A percentile compares a stretch with the other conserved stretches of the same genome.
Evolutionary conservation across 2,888 invertebrate genomes (phyloP).

Genomic region (Cataglyphis rosenhaueri): DNA sequence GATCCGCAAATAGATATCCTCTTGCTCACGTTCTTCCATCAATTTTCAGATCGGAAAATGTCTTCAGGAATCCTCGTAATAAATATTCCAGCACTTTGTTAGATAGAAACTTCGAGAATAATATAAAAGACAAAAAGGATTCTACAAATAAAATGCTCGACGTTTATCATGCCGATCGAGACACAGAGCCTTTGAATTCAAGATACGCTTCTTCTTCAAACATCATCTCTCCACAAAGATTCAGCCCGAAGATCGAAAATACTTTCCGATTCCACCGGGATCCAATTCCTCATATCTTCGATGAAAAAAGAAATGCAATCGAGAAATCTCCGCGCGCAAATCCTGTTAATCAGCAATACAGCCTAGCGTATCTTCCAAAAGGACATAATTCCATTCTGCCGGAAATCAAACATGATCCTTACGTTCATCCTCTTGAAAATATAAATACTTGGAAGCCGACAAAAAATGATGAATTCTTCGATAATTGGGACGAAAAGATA

Average conservation of each 20-base stretch:
- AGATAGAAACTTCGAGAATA: neutral
- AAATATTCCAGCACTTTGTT: slow-evolving; percentile 3
- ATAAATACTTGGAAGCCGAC: neutral
- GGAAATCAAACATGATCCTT: slow-evolving; percentile 27
- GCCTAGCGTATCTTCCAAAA: neutral
- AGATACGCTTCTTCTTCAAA: neutral
- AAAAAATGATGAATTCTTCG: neutral
- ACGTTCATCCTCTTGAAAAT: neutral
- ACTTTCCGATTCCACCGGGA: neutral
- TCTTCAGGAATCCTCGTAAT: slow-evolving; percentile 21
- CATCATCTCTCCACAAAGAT: neutral
- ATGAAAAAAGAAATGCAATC: neutral
- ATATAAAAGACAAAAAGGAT: neutral
- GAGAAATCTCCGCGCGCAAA: neutral
- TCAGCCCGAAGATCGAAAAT: neutral
- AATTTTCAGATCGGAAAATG: slow-evolving; percentile 3
- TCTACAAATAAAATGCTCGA: neutral
- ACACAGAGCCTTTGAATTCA: neutral
- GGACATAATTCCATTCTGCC: neutral
- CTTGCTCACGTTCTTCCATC: neutral
- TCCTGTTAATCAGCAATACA: neutral
- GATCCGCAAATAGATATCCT: neutral
- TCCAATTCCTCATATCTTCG: neutral
- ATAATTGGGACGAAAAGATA: slow-evolving; percentile 11
- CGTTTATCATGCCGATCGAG: slow-evolving; percentile 7